Evolutionary conservation across 2,113 vertebrate genomes (phyloP).

Genomic region (Nibea coibor): DNA sequence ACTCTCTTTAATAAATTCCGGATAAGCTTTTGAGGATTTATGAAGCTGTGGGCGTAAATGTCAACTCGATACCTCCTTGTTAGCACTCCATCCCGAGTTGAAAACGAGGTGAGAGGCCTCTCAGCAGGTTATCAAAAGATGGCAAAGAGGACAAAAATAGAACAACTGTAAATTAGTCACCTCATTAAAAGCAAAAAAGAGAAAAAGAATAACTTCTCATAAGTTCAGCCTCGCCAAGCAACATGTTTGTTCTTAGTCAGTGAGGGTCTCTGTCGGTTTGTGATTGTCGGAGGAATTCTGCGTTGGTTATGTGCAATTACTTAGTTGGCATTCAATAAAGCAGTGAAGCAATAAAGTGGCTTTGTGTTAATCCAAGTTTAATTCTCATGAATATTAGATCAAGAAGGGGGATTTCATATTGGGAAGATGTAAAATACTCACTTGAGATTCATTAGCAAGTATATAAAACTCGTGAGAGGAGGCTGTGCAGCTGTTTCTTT

Average conservation of each 20-base stretch:
- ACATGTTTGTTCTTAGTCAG: constrained; percentile 62
- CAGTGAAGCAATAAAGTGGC: constrained; percentile 68
- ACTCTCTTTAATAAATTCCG: constrained; percentile 29
- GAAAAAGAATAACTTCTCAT: constrained; percentile 48
- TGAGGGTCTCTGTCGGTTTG: constrained; percentile 36
- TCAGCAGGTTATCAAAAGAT: constrained; percentile 33
- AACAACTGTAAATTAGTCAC: constrained; percentile 57
- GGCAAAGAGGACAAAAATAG: constrained; percentile 44
- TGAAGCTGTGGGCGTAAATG: constrained; percentile 37
- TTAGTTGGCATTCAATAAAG: constrained; percentile 75
- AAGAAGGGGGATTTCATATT: constrained; percentile 62
- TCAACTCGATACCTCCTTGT: constrained; percentile 42
- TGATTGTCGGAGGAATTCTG: constrained; percentile 49
- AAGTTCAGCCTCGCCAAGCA: constrained; percentile 40
- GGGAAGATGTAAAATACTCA: constrained; percentile 62
- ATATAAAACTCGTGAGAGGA: constrained; percentile 45
- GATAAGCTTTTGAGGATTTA: constrained; percentile 9
- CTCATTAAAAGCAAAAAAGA: constrained; percentile 59
- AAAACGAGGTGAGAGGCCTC: constrained; percentile 52
- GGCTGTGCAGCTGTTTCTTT: constrained; percentile 23
- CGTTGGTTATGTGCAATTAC: constrained; percentile 67
- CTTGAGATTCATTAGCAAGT: constrained; percentile 54
- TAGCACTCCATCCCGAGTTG: constrained; percentile 28
- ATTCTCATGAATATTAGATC: constrained; percentile 76
- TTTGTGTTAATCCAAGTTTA: constrained; percentile 80